phyloP scores from a whole-genome alignment of 2,888 invertebrate genomes.

The Apomyelois bistriatella region DNA sequence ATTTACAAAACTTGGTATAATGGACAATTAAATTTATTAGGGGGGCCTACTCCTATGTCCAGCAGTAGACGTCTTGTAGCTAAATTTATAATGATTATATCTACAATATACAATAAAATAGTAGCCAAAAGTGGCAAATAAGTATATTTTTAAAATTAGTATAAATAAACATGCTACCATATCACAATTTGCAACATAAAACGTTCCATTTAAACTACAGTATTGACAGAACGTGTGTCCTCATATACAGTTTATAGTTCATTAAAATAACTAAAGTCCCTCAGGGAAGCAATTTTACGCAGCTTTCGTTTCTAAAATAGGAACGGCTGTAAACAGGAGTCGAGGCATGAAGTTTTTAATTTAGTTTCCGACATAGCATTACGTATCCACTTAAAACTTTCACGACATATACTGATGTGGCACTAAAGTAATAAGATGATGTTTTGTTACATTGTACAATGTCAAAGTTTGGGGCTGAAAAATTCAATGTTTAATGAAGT shows the following conservation, averaged over 20 bases:
- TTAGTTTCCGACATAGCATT: constrained; percentile 4
- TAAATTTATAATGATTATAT: too few relatives aligned
- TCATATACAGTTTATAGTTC: constrained; percentile 26
- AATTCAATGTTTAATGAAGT: too few relatives aligned
- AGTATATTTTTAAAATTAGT: too few relatives aligned
- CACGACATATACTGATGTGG: not conserved
- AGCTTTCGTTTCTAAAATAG: constrained; percentile 12
- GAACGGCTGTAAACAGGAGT: not conserved
- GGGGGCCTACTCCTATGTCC: too few relatives aligned
- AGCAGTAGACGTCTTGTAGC: too few relatives aligned
- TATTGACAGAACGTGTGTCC: constrained; percentile 23
- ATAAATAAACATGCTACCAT: too few relatives aligned
- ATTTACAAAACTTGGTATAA: too few relatives aligned
- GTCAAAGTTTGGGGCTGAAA: too few relatives aligned
- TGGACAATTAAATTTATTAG: too few relatives aligned
- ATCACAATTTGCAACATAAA: too few relatives aligned
- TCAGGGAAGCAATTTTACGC: constrained; percentile 13
- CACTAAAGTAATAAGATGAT: not conserved
- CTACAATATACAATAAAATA: too few relatives aligned
- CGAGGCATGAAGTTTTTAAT: constrained; percentile 8
- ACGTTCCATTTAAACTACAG: constrained; percentile 19
- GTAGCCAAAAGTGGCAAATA: too few relatives aligned
- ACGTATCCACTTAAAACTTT: constrained; percentile 6
- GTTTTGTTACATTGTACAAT: not conserved
- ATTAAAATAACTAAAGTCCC: constrained; percentile 23